Evolutionary conservation across 64 coral and sea anemone species (phyloP).

Genomic region (Trachythela sp.): DNA sequence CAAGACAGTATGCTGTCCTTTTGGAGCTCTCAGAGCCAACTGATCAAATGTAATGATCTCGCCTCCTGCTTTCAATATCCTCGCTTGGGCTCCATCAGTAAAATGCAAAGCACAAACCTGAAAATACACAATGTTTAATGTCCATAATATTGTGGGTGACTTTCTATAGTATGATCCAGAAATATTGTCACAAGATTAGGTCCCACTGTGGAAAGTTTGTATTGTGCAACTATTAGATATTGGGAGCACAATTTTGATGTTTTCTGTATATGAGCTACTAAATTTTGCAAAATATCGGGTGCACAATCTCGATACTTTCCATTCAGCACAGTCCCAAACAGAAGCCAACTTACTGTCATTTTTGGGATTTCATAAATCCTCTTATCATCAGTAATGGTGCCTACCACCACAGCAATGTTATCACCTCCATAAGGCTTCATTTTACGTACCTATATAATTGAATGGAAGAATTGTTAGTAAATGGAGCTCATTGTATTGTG

Average conservation of each 20-base stretch:
- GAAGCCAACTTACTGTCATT: conserved; percentile 58
- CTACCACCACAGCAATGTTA: conserved; percentile 87
- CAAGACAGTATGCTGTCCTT: conserved; percentile 92
- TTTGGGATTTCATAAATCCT: conserved; percentile 80
- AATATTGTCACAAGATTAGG: no score
- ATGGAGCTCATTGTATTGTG: no score
- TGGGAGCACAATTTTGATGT: no score
- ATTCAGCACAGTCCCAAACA: neutral
- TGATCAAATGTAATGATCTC: conserved; percentile 98
- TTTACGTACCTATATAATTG: conserved; percentile 53
- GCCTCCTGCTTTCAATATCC: conserved; percentile 98
- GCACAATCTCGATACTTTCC: no score
- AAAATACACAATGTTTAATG: neutral
- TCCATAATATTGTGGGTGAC: no score
- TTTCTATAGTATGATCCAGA: no score
- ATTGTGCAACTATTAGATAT: no score
- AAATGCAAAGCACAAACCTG: conserved; percentile 82
- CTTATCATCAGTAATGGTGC: conserved; percentile 77
- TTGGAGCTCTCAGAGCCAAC: conserved; percentile 76
- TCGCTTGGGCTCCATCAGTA: conserved; percentile 76
- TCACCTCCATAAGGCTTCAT: conserved; percentile 73
- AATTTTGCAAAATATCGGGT: no score
- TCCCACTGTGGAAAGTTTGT: no score
- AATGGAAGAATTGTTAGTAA: neutral
- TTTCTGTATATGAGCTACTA: no score